Evolutionary conservation across 1,140 invertebrate genomes (phyloP).

Genomic region (Drepana arcuata): DNA sequence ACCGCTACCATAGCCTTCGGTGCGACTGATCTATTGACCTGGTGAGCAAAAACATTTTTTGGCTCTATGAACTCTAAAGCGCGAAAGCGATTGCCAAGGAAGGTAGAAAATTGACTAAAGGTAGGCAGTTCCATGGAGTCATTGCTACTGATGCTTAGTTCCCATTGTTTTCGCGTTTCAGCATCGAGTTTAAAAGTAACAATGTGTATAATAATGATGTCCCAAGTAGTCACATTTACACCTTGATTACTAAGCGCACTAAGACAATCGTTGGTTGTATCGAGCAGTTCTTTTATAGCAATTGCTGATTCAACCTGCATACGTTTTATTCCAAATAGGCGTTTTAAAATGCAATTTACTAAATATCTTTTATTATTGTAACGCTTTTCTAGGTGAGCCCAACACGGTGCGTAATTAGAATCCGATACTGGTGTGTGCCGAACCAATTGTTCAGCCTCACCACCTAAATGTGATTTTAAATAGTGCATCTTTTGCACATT

Average conservation of each 20-base stretch:
- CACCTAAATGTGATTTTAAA: not conserved
- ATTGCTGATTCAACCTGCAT: not conserved
- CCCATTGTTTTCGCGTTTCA: not conserved
- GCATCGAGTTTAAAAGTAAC: not conserved
- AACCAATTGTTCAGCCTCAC: not conserved
- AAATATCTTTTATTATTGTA: not conserved
- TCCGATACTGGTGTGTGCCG: not conserved
- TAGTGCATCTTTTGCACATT: not conserved
- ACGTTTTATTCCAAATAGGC: not conserved
- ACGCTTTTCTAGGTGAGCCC: not conserved
- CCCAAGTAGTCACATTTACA: not conserved
- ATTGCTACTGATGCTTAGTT: not conserved
- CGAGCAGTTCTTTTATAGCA: not conserved
- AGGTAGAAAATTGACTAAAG: not conserved
- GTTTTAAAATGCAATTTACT: not conserved
- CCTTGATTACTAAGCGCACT: not conserved
- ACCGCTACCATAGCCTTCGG: not conserved
- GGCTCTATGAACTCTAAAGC: not conserved
- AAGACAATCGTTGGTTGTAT: not conserved
- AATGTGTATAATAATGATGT: not conserved
- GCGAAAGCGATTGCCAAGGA: not conserved
- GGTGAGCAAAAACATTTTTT: not conserved
- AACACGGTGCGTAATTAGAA: not conserved
- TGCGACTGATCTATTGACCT: not conserved
- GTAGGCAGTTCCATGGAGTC: not conserved